Conservation (phyloP, 2,888 invertebrate species). For the Dicyrtoma fusca region DNA sequence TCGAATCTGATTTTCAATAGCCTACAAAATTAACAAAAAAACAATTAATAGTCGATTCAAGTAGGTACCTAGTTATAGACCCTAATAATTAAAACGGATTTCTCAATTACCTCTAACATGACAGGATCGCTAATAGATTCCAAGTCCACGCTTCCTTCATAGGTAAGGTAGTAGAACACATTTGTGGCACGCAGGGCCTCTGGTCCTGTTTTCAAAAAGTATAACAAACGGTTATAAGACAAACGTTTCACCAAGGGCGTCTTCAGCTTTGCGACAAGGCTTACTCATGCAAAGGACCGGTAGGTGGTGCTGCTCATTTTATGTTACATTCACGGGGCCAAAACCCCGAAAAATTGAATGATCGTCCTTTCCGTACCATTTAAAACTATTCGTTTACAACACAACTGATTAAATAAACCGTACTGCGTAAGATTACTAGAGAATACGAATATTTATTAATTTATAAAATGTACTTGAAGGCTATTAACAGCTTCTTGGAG, state of each 20-base stretch:
- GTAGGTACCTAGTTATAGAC: background rate
- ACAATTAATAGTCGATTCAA: background rate
- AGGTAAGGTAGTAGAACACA: conserved; percentile 99
- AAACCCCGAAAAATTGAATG: no score
- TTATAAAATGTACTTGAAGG: no score
- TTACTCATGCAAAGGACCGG: background rate
- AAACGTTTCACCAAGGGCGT: background rate
- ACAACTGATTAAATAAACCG: no score
- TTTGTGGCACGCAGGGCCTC: conserved; percentile 97
- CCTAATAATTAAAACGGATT: background rate
- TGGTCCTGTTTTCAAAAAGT: conserved; percentile 69
- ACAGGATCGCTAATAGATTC: conserved; percentile 86
- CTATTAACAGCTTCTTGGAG: no score
- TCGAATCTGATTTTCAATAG: conserved; percentile 94
- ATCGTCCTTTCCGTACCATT: no score
- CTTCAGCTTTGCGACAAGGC: background rate
- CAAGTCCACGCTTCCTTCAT: conserved; percentile 95
- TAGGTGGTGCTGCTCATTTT: no score
- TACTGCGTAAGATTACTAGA: no score
- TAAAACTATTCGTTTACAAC: no score
- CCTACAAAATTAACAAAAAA: conserved; percentile 58
- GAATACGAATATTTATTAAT: no score
- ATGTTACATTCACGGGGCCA: no score
- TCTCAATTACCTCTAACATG: conserved; percentile 74
- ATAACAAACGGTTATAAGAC: background rate